phyloP scores from a whole-genome alignment of 2,888 invertebrate species.

The Stenodema calcarata region DNA sequence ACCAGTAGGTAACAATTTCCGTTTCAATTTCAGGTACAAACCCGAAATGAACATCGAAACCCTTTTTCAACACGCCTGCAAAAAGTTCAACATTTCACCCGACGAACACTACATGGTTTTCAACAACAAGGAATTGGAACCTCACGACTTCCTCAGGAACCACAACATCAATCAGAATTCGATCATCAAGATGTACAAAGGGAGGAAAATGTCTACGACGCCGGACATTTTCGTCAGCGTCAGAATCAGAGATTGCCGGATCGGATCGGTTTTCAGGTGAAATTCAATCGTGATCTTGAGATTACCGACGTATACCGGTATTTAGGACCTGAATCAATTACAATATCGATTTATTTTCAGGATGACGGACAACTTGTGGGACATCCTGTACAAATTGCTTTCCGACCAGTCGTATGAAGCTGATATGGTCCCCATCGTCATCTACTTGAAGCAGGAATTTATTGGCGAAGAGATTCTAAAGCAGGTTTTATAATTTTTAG shows the following conservation, averaged over 20 bases:
- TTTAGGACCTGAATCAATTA: no score
- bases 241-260: slow-evolving; percentile 18
- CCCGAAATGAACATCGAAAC: slow-evolving; percentile 19
- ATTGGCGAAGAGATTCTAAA: slow-evolving; percentile 23
- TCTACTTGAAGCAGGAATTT: slow-evolving; percentile 28
- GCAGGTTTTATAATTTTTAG: neutral
- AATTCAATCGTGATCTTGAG: no score
- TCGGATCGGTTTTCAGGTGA: slow-evolving; percentile 33
- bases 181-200: slow-evolving; percentile 9
- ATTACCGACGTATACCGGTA: no score
- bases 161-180: slow-evolving; percentile 3
- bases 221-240: slow-evolving; percentile 31
- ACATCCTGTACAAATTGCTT: slow-evolving; percentile 18
- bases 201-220: neutral
- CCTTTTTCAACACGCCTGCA: neutral
- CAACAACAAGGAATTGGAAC: slow-evolving; percentile 25
- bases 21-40: neutral
- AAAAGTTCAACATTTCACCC: slow-evolving; percentile 6
- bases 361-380: slow-evolving; percentile 33
- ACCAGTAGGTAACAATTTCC: no score
- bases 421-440: slow-evolving; percentile 36
- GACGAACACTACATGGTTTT: slow-evolving; percentile 7
- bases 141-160: neutral
- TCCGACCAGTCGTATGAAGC: slow-evolving; percentile 6
- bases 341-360: neutral